A percentile compares a stretch with the other conserved stretches of the same genome.
Conservation (phyloP, 2,113 vertebrate species). For the Laticauda colubrina region DNA sequence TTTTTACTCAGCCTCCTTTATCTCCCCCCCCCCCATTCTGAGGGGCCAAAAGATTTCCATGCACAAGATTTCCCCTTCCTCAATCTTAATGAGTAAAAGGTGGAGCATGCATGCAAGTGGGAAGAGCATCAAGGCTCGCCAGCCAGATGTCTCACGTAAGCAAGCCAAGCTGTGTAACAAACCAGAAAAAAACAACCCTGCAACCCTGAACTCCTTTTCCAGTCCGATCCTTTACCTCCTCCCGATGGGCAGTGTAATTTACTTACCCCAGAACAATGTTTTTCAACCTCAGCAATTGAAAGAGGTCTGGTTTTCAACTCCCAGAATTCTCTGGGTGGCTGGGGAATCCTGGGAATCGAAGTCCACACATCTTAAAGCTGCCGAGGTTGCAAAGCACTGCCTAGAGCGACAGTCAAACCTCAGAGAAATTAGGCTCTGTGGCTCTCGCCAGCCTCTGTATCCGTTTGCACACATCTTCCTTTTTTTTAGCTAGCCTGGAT, state of each 20-base stretch:
- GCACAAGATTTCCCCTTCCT: neutral
- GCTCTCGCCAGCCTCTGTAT: neutral
- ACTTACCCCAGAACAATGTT: neutral
- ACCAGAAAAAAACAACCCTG: no score
- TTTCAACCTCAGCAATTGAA: neutral
- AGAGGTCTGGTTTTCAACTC: neutral
- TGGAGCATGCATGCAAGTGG: no score
- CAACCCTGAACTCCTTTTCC: neutral
- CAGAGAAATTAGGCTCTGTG: neutral
- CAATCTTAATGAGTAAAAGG: neutral
- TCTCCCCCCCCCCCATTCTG: no score
- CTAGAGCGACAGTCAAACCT: neutral
- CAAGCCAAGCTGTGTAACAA: neutral
- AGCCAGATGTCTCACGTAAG: neutral
- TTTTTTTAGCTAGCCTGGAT: conserved; percentile 14
- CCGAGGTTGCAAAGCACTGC: neutral
- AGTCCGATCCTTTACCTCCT: neutral
- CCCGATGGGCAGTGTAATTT: neutral
- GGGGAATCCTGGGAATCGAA: neutral
- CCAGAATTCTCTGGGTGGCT: neutral
- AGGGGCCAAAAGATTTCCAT: neutral
- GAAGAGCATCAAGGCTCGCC: neutral
- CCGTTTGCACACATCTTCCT: neutral
- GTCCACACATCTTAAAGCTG: neutral
- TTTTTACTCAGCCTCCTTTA: neutral